Conservation (phyloP, 2,888 invertebrate genomes). For the Cerceris rybyensis region DNA sequence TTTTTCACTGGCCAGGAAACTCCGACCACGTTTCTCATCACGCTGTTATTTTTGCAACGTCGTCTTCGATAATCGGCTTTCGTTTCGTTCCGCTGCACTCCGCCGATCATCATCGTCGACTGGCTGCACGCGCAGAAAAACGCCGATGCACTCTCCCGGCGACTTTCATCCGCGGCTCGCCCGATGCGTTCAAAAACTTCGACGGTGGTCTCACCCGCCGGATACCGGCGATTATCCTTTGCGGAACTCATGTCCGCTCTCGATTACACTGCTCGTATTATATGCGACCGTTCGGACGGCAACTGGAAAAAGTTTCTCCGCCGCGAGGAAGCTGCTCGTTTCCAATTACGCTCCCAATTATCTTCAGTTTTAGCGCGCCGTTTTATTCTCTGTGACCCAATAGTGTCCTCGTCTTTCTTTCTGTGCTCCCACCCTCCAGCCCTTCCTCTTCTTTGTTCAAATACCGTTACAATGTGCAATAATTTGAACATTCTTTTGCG, state of each 20-base stretch:
- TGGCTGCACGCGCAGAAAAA: conserved; percentile 52
- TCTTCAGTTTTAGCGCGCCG: not conserved
- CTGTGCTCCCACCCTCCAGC: no score
- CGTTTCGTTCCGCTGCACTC: conserved; percentile 22
- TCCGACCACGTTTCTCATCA: conserved; percentile 42
- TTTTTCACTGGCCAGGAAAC: conserved; percentile 10
- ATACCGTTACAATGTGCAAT: no score
- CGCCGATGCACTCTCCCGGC: conserved; percentile 24
- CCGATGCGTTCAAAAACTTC: conserved; percentile 27
- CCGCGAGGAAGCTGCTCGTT: not conserved
- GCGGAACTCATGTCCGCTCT: conserved; percentile 18
- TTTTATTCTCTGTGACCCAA: not conserved
- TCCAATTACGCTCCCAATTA: conserved; percentile 11
- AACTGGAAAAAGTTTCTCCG: not conserved
- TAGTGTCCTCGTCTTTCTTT: no score
- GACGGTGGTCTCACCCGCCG: conserved; percentile 44
- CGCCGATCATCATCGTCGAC: conserved; percentile 12
- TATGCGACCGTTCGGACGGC: conserved; percentile 14
- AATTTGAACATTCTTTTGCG: no score
- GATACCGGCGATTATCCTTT: conserved; percentile 46
- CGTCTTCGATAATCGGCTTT: conserved; percentile 41
- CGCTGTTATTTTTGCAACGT: conserved; percentile 35
- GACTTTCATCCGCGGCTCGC: not conserved
- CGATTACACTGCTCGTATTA: conserved; percentile 23
- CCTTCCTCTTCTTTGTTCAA: no score